phyloP scores from a whole-genome alignment of 2,113 vertebrate species.

The Bucco capensis region DNA sequence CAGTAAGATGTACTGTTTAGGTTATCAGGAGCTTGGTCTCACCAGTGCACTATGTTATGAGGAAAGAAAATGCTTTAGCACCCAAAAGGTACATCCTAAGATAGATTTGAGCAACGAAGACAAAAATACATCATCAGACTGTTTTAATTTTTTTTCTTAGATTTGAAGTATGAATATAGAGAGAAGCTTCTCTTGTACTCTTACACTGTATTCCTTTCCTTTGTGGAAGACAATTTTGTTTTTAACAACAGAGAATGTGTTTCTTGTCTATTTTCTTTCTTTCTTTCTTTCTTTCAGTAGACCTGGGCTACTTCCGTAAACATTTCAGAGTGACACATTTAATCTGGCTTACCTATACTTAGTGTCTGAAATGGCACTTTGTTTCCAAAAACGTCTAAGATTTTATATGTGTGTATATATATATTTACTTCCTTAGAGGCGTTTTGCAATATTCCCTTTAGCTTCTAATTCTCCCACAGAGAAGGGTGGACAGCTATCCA shows the following conservation, averaged over 20 bases:
- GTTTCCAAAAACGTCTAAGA: neutral
- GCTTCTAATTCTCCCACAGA: neutral
- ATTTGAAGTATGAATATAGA: neutral
- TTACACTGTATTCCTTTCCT: neutral
- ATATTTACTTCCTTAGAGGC: neutral
- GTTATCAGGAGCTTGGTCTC: neutral
- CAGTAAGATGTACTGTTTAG: neutral
- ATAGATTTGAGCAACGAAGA: neutral
- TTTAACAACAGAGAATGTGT: neutral
- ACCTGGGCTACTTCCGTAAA: neutral
- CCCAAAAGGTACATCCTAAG: neutral
- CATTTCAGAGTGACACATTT: neutral
- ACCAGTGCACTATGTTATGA: accelerated
- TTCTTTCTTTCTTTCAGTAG: neutral
- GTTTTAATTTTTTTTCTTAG: neutral
- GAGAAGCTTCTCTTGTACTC: neutral
- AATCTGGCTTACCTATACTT: neutral
- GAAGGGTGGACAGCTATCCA: neutral
- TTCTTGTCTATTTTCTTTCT: neutral
- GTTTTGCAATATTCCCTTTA: neutral
- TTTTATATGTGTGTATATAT: no score
- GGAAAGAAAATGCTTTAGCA: neutral
- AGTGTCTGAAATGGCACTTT: neutral
- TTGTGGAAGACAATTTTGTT: neutral
- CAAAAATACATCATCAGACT: neutral